phyloP scores from a whole-genome alignment of 1,140 invertebrate species.

The Drusus annulatus region DNA sequence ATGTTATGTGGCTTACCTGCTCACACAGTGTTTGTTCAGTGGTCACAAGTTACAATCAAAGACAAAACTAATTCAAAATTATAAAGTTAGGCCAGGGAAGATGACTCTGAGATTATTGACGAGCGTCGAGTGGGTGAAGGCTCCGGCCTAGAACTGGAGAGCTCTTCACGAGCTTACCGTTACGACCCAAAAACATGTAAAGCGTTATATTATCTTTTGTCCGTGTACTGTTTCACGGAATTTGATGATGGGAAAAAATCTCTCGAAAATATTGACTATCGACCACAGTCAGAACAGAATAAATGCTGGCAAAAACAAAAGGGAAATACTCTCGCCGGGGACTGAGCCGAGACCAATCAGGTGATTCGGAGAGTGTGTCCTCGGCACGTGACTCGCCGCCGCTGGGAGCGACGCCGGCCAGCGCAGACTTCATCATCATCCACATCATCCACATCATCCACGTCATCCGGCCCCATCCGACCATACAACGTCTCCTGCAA shows the following conservation, averaged over 20 bases:
- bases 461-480: neutral
- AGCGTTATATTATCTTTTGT: neutral
- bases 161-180: neutral
- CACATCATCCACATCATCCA: neutral
- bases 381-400: constrained; percentile 42
- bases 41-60: no score
- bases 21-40: no score
- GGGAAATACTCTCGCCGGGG: neutral
- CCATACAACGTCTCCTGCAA: no score
- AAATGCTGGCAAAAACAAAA: neutral
- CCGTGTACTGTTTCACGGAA: neutral
- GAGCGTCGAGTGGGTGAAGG: no score
- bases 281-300: neutral
- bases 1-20: no score
- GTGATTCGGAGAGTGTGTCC: constrained; percentile 42
- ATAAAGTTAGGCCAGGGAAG: no score
- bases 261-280: neutral
- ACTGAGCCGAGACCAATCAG: constrained; percentile 38
- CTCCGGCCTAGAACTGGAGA: no score
- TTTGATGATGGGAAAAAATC: constrained; percentile 4
- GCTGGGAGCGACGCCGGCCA: neutral
- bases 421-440: neutral
- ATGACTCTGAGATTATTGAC: no score
- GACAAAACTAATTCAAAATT: no score
- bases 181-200: neutral